Percentiles rank a stretch among this genome's conserved stretches.
Evolutionary conservation across 2,113 vertebrate species (phyloP).

Genomic region (Martes martes): DNA sequence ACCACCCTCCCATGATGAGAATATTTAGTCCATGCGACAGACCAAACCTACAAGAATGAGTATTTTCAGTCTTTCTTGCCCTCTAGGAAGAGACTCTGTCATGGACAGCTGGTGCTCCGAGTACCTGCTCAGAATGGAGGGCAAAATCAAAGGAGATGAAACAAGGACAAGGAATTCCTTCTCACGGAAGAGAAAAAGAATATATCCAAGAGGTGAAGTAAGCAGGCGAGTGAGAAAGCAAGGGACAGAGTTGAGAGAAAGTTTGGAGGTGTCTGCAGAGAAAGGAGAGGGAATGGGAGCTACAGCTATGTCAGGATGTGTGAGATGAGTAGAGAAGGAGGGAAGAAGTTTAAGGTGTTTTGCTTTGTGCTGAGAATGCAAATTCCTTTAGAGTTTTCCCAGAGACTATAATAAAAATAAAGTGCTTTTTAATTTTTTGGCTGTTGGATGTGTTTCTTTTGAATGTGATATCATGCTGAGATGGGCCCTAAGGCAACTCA

Average conservation of each 20-base stretch:
- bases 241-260: not conserved
- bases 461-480: not conserved
- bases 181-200: not conserved
- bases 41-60: not conserved
- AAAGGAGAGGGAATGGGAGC: not conserved
- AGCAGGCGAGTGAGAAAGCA: not conserved
- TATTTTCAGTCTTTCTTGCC: not conserved
- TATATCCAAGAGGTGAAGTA: not conserved
- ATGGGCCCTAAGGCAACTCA: not conserved
- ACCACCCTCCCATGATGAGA: not conserved
- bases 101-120: not conserved
- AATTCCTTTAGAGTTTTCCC: not conserved
- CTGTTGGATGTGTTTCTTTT: conserved; percentile 6
- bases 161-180: not conserved
- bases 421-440: conserved; percentile 33
- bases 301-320: too few species aligned
- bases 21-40: not conserved
- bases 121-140: not conserved
- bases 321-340: not conserved
- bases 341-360: not conserved
- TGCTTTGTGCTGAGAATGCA: not conserved
- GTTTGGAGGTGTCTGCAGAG: not conserved
- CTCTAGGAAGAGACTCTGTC: not conserved
- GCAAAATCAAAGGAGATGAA: not conserved
- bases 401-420: conserved; percentile 27